Conservation (phyloP, 2,888 invertebrate species). For the Pollenia angustigena region DNA sequence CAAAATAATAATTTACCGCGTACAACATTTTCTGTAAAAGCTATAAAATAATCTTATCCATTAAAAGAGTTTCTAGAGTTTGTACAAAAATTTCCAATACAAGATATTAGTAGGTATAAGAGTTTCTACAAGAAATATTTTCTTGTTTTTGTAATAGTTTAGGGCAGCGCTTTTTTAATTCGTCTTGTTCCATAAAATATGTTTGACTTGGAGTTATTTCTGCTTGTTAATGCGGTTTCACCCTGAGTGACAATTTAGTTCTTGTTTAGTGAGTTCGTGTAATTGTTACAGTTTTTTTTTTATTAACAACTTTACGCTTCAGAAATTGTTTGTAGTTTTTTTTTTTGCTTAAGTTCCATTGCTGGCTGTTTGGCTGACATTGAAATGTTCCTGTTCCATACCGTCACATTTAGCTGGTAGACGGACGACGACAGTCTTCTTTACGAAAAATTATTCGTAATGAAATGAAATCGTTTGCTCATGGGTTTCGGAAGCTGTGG, state of each 20-base stretch:
- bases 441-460: constrained; percentile 57
- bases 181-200: background rate
- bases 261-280: constrained; percentile 53
- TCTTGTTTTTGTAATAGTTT: too few species aligned
- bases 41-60: too few species aligned
- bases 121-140: too few species aligned
- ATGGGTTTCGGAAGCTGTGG: constrained; percentile 84
- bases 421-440: constrained; percentile 40
- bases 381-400: constrained; percentile 72
- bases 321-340: constrained; percentile 56
- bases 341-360: constrained; percentile 29
- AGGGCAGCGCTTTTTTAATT: constrained; percentile 8
- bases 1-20: too few species aligned
- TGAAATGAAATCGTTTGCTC: constrained; percentile 72
- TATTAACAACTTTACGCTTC: constrained; percentile 70
- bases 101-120: too few species aligned
- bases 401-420: constrained; percentile 44
- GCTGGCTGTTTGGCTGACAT: constrained; percentile 58
- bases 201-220: background rate
- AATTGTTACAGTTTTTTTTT: constrained; percentile 39
- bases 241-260: constrained; percentile 71
- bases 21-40: too few species aligned
- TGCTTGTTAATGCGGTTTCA: constrained; percentile 58
- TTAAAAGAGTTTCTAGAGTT: too few species aligned
- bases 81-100: too few species aligned